Conservation (phyloP, 2,888 invertebrate genomes). For the Cenopis cana region DNA sequence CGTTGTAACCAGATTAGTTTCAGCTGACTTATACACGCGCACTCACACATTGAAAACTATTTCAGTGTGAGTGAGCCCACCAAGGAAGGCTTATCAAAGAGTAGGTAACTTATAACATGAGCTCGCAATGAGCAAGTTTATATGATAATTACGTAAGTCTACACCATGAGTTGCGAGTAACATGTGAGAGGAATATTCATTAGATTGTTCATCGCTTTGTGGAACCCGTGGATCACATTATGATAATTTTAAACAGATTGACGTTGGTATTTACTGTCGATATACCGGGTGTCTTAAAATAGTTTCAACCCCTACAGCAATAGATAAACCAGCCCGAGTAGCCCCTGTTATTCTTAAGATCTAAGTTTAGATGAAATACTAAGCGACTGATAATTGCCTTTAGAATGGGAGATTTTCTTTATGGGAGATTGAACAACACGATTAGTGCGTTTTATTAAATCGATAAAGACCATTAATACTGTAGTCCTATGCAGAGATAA, state of each 20-base stretch:
- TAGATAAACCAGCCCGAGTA: not conserved
- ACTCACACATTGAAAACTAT: conserved; percentile 28
- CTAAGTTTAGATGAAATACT: not conserved
- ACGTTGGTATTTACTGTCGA: not conserved
- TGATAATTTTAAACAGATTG: conserved; percentile 3
- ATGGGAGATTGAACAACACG: not conserved
- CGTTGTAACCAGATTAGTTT: conserved; percentile 53
- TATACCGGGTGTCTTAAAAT: not conserved
- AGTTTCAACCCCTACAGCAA: not conserved
- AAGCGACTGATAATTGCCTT: not conserved
- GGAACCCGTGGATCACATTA: conserved; percentile 26
- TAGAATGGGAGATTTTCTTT: too few relatives aligned
- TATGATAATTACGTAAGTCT: conserved; percentile 40
- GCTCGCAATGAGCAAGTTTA: conserved; percentile 23
- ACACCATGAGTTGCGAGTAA: conserved; percentile 22
- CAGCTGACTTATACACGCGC: conserved; percentile 63
- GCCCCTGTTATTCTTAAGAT: not conserved
- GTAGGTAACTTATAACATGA: conserved; percentile 14
- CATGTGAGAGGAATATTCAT: conserved; percentile 33
- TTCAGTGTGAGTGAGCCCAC: conserved; percentile 30
- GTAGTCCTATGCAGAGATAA: too few relatives aligned
- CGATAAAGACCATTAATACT: too few relatives aligned
- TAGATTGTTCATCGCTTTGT: conserved; percentile 21
- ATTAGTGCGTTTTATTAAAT: too few relatives aligned
- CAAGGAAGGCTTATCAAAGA: conserved; percentile 38